Evolutionary conservation across 2,888 invertebrate genomes (phyloP).

Genomic region (Eudasyphora cyanicolor): DNA sequence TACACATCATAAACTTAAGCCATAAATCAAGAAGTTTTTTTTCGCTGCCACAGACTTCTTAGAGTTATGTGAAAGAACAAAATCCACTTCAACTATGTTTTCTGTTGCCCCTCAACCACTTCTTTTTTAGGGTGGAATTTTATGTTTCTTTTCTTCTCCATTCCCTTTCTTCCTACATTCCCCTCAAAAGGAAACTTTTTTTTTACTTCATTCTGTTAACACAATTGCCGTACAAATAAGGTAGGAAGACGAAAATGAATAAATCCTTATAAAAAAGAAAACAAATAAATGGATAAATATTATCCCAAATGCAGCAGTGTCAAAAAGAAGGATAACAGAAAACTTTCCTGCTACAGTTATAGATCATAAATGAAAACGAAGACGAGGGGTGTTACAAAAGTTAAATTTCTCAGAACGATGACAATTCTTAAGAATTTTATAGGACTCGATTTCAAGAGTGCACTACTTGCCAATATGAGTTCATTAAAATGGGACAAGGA

Average conservation of each 20-base stretch:
- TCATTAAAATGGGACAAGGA: too few relatives aligned
- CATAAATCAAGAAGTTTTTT: constrained; percentile 53
- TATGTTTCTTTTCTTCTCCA: neutral
- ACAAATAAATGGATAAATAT: constrained; percentile 18
- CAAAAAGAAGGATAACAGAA: neutral
- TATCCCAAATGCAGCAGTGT: neutral
- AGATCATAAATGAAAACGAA: neutral
- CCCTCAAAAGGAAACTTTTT: neutral
- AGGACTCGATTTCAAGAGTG: too few relatives aligned
- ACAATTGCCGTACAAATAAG: constrained; percentile 13
- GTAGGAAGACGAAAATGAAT: too few relatives aligned
- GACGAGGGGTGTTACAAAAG: neutral
- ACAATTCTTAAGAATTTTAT: too few relatives aligned
- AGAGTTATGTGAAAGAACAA: constrained; percentile 7
- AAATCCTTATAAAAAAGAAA: neutral
- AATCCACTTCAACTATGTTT: constrained; percentile 28
- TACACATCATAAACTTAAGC: constrained; percentile 55
- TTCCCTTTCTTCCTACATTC: neutral
- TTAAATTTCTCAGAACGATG: neutral
- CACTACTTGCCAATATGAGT: too few relatives aligned
- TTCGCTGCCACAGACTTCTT: neutral
- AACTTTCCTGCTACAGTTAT: neutral
- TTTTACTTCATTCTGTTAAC: neutral
- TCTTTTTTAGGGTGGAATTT: neutral
- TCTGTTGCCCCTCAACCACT: neutral